phyloP scores from a whole-genome alignment of 2,113 vertebrate genomes.

The Gorsachius goisagi region DNA sequence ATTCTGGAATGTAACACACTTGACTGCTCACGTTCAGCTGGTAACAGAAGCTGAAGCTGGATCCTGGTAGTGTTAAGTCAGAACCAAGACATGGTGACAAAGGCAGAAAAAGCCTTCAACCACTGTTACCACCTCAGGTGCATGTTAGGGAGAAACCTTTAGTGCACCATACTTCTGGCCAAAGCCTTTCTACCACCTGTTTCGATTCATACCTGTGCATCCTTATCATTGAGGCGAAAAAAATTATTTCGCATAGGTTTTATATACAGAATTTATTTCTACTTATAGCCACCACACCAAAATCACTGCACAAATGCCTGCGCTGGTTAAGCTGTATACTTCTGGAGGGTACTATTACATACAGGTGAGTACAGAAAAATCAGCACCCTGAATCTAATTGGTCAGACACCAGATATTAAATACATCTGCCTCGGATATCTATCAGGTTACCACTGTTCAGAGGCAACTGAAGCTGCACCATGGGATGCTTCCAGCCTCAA shows the following conservation, averaged over 20 bases:
- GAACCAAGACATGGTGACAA: not conserved
- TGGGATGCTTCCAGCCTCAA: not conserved
- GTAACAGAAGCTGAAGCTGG: not conserved
- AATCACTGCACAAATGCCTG: not conserved
- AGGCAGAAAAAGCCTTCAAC: not conserved
- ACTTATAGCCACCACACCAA: not conserved
- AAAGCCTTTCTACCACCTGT: not conserved
- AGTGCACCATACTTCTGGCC: not conserved
- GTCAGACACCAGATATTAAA: not conserved
- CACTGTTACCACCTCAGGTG: not conserved
- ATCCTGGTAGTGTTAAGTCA: accelerated
- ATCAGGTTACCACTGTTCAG: not conserved
- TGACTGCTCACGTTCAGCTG: not conserved
- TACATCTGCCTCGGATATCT: not conserved
- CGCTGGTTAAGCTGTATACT: not conserved
- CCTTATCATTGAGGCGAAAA: not conserved
- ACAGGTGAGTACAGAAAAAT: not conserved
- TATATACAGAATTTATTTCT: not conserved
- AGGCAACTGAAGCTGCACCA: not conserved
- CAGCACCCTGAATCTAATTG: not conserved
- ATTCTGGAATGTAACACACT: not conserved
- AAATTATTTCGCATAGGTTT: not conserved
- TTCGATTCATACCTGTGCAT: not conserved
- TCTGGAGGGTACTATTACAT: not conserved
- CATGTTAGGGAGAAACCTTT: not conserved